phyloP scores from a whole-genome alignment of 2,888 invertebrate species.

The Syrista parreyssii region DNA sequence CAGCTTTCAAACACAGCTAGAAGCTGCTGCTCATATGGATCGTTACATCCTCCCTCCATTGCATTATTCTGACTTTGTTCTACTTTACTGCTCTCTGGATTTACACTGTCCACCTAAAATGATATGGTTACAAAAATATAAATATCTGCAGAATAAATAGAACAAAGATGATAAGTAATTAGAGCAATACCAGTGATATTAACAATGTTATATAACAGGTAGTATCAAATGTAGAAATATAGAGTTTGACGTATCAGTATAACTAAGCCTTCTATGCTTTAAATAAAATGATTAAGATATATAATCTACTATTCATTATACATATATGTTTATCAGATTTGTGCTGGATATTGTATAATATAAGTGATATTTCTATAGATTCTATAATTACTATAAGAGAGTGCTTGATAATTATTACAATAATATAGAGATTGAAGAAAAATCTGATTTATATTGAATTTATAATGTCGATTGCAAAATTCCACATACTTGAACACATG shows the following conservation, averaged over 20 bases:
- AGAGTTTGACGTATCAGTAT: not conserved
- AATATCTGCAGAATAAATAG: not conserved
- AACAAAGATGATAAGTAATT: not conserved
- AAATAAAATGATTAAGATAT: not conserved
- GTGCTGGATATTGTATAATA: not conserved
- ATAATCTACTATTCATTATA: not conserved
- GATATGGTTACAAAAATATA: not conserved
- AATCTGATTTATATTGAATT: not conserved
- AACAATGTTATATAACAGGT: not conserved
- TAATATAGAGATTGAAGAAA: not conserved
- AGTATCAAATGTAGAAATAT: not conserved
- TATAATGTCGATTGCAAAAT: not conserved
- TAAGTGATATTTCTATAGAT: not conserved
- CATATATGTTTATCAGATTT: not conserved
- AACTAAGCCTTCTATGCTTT: not conserved
- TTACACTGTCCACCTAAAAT: not conserved
- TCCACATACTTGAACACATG: not conserved
- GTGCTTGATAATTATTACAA: not conserved
- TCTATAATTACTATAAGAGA: not conserved
- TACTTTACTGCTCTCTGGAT: not conserved
- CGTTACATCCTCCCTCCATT: constrained; percentile 64
- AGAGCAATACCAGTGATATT: not conserved
- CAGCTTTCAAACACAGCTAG: constrained; percentile 84
- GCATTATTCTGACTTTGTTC: constrained; percentile 46
- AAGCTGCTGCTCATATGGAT: constrained; percentile 86